A percentile compares a stretch with the other conserved stretches of the same genome.
Evolutionary conservation across 1,140 invertebrate genomes (phyloP).

Genomic region (Aphaenogaster rudis): DNA sequence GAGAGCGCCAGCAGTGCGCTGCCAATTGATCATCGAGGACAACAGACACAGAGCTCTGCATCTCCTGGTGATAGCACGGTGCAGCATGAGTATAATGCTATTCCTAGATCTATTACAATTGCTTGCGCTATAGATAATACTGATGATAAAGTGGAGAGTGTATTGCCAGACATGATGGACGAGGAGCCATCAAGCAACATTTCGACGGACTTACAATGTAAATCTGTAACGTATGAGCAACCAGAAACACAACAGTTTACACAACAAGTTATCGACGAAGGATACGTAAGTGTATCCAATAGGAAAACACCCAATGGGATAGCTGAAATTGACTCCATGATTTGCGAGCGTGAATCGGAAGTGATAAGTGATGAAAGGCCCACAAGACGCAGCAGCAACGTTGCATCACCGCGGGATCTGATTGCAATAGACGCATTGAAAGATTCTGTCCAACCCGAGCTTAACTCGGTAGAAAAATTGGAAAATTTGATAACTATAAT

Average conservation of each 20-base stretch:
- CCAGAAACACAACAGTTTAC: slow-evolving; percentile 63
- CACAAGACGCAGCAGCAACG: slow-evolving; percentile 31
- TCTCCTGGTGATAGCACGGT: slow-evolving; percentile 48
- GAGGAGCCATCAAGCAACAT: slow-evolving; percentile 58
- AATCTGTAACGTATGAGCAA: slow-evolving; percentile 69
- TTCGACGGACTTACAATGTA: slow-evolving; percentile 59
- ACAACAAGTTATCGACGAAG: slow-evolving; percentile 13
- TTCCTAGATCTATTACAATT: slow-evolving; percentile 70
- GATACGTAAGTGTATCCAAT: slow-evolving; percentile 63
- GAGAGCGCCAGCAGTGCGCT: slow-evolving; percentile 58
- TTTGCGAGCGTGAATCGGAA: slow-evolving; percentile 48
- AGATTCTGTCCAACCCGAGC: slow-evolving; percentile 73
- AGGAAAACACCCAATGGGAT: slow-evolving; percentile 33
- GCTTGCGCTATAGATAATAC: slow-evolving; percentile 61
- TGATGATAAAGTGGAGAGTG: slow-evolving; percentile 78
- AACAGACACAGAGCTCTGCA: slow-evolving; percentile 70
- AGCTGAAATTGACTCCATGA: slow-evolving; percentile 9
- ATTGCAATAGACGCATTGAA: slow-evolving; percentile 49
- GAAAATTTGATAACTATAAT: slow-evolving; percentile 82
- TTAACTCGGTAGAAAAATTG: slow-evolving; percentile 79
- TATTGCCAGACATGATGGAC: slow-evolving; percentile 79
- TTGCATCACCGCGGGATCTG: slow-evolving; percentile 30
- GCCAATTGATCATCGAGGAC: slow-evolving; percentile 72
- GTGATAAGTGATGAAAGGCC: slow-evolving; percentile 54
- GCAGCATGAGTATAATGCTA: slow-evolving; percentile 69